Percentiles rank a stretch among this genome's conserved stretches.
Evolutionary conservation across 2,113 vertebrate species (phyloP).

Genomic region (Struthio camelus): DNA sequence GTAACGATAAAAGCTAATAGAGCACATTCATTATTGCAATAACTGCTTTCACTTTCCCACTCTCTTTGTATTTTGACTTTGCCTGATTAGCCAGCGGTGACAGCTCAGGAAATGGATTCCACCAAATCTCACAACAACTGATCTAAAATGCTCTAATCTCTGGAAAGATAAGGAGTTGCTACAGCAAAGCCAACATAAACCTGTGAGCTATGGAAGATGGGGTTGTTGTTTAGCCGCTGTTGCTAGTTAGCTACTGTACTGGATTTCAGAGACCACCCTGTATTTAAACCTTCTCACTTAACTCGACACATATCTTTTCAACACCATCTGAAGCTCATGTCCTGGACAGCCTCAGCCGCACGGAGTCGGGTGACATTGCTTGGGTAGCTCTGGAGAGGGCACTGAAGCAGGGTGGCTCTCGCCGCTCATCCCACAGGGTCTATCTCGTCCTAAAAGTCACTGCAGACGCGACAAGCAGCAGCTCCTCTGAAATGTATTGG

Average conservation of each 20-base stretch:
- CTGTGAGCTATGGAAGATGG: slow-evolving; percentile 45
- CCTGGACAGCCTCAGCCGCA: slow-evolving; percentile 73
- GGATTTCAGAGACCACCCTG: slow-evolving; percentile 51
- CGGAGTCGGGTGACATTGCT: slow-evolving; percentile 2
- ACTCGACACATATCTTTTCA: slow-evolving; percentile 72
- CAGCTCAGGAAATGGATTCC: slow-evolving; percentile 71
- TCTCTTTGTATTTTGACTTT: neutral
- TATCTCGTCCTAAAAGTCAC: neutral
- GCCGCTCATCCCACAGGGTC: neutral
- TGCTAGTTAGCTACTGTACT: slow-evolving; percentile 55
- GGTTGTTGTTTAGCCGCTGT: slow-evolving; percentile 43
- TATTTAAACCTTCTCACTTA: slow-evolving; percentile 54
- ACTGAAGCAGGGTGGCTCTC: neutral
- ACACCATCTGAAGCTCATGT: slow-evolving; percentile 42
- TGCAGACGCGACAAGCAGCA: neutral
- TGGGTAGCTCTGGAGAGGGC: neutral
- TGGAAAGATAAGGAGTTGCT: slow-evolving; percentile 78
- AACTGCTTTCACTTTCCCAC: neutral
- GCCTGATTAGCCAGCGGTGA: slow-evolving; percentile 18
- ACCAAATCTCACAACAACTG: slow-evolving; percentile 59
- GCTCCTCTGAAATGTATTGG: rapidly evolving
- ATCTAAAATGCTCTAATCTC: slow-evolving; percentile 65
- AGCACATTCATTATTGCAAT: rapidly evolving
- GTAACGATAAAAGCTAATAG: rapidly evolving
- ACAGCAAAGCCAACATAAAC: slow-evolving; percentile 77